These are phyloP conservation scores for Heliconius hermathena DNA, from an alignment of 1,140 invertebrate genomes.

Conservation along the genomic window DNA sequence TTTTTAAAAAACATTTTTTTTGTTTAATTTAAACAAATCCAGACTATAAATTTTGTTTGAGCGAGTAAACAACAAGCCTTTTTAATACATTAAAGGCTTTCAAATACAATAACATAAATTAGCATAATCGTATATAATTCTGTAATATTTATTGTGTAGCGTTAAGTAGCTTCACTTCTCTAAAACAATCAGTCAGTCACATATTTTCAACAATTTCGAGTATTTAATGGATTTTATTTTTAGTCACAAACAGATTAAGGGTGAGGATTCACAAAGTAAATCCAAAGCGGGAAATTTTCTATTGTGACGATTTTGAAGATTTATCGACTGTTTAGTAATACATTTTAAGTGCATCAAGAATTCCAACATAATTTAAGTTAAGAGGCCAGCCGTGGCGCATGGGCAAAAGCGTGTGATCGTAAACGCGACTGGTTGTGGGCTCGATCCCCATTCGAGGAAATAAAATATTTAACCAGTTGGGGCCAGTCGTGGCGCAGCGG, in stretches of 20 bases:
- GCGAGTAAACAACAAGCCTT: background rate
- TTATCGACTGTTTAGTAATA: background rate
- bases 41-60: background rate
- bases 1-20: background rate
- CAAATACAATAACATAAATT: background rate
- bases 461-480: too few relatives aligned
- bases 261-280: background rate
- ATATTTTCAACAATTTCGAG: constrained; percentile 8
- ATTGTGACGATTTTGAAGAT: background rate
- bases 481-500: too few relatives aligned
- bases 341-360: background rate
- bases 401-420: too few relatives aligned
- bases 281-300: background rate
- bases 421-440: too few relatives aligned
- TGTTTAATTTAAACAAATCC: background rate
- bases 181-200: background rate
- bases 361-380: background rate
- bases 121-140: background rate
- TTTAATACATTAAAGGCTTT: background rate
- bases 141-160: background rate
- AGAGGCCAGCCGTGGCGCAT: too few relatives aligned
- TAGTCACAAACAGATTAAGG: background rate
- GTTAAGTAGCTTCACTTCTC: background rate
- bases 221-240: constrained; percentile 13
- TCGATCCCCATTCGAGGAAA: too few relatives aligned